A percentile compares a stretch with the other conserved stretches of the same genome.
Conservation (phyloP, 2,888 invertebrate genomes). For the Mystacides longicornis region DNA sequence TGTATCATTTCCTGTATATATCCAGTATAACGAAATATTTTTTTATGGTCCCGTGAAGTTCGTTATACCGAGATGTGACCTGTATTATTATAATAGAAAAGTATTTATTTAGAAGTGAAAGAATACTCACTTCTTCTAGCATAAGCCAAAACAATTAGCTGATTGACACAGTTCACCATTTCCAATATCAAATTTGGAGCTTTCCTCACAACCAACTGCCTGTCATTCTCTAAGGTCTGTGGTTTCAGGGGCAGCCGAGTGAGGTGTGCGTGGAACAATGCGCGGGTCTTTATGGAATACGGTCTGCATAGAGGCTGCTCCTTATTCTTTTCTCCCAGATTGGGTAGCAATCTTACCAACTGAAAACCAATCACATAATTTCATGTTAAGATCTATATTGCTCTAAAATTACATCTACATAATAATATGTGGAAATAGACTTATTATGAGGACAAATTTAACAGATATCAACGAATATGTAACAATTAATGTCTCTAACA, state of each 20-base stretch:
- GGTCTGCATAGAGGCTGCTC: slow-evolving; percentile 87
- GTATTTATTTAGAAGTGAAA: too few species aligned
- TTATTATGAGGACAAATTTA: too few species aligned
- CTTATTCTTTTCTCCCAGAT: slow-evolving; percentile 93
- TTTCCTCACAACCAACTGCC: slow-evolving; percentile 77
- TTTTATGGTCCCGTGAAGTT: too few species aligned
- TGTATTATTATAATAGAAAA: too few species aligned
- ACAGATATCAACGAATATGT: too few species aligned
- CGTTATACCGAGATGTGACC: too few species aligned
- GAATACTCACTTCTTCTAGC: slow-evolving; percentile 78
- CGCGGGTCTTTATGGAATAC: slow-evolving; percentile 90
- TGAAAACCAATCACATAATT: slow-evolving; percentile 35
- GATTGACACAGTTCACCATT: slow-evolving; percentile 94
- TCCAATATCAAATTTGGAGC: slow-evolving; percentile 94
- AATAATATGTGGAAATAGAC: not conserved
- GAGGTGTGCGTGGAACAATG: slow-evolving; percentile 92
- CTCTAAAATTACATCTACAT: not conserved
- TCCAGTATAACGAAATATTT: too few species aligned
- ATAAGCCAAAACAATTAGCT: slow-evolving; percentile 84
- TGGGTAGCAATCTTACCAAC: slow-evolving; percentile 85
- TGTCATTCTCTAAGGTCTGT: slow-evolving; percentile 75
- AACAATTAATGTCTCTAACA: too few species aligned
- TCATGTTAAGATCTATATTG: not conserved
- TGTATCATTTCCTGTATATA: too few species aligned
- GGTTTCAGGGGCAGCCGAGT: slow-evolving; percentile 72